Evolutionary conservation across 35 echinoderm and acorn worm species (phyloP), one percentile per base, ranked within the genome.

Genomic region (Ptychodera flava): DNA sequence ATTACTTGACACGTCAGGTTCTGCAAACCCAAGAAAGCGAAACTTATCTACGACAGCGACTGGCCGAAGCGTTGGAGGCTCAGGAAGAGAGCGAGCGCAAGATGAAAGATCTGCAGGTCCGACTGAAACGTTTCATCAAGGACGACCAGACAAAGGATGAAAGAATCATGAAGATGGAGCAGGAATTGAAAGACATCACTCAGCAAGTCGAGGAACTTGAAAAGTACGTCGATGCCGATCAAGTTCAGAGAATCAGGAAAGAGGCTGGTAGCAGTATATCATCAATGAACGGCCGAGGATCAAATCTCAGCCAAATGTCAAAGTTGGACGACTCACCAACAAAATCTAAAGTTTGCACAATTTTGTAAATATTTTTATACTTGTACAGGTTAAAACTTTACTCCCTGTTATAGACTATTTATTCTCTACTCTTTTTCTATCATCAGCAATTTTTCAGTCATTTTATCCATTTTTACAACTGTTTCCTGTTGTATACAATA

Each of bases 81-180:
- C 94, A 92, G 83, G 92, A 99, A 52, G 90, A 94, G 79, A 88
- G 90, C 36, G 96, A 99, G 35, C 86, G 88, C 34, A 94, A 92
- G 80, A 85, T 90, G 32, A 99, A 90, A 81, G 96, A 99, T 35
- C 77, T 99, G 38, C 96, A 99, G 78, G 81, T 99, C 38, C 83
- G 96, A 32, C 81, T 99, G 35, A 99, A 99, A 82, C 84, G 96
- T 6, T 99, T 99, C 52, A 90, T 85, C 33, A 99, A 99, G 76
- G 96, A 99, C 80, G 96, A 99, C 64, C 90, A 94, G 86, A 90
- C 93, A 0, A 99, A 99, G 38, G 96, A 99, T 45, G 92, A 93
- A 29, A 77, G 96, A 35, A 89, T 99, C 28, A 86, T 85, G 16
- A 94, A 89, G 77, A 81, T 91, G 86, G 96, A 99, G 53, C 77